Base-by-base conservation (phyloP, 2,888 invertebrate genomes). In the Apodemia zela region DNA sequence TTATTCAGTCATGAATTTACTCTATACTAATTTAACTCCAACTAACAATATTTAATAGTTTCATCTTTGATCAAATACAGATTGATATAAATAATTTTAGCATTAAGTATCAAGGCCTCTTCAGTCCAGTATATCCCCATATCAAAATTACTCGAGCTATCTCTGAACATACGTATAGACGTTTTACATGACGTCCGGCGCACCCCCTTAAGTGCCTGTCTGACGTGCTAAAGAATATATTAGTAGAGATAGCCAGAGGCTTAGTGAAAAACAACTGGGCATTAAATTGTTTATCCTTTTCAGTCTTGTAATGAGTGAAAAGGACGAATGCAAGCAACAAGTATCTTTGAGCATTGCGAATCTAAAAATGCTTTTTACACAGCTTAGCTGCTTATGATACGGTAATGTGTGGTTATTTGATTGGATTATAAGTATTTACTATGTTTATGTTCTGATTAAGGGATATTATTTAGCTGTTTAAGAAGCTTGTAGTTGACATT, bases 161-260 rank as follows among this genome's bases (percentile, higher is more conserved):
- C 73, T 77, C 73, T 1, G 74, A 69, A 69, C 71, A 74, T 75
- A 73, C 79, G 78, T 75, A 80, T 74, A 76, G 75, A 77, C 77
- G 74, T 74, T 73, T 69, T 69, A 73, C 75, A 73, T 81, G 81
- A 81, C 78, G 76, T 70, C 71, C 68, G 70, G 73, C 76, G 75
- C 81, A 76, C 81, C 82, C 78, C 76, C 73, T 77, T 80, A 78
- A 81, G 78, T 80, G 79, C 75, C 71, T 69, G 69, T 65, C 75
- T 70, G 79, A 82, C 79, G 79, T 79, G 81, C 78, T 79, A 76
- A 81, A 77, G 83, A 82, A 83, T 84, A 81, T 81, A 84, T 85
- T 79, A 81, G 75, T 70, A 66, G 64, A 71, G 74, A 79, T 76
- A 77, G 66, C 72, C 65, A 57, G 65, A 57, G 63, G 62, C 58